Percentiles rank a stretch among this genome's conserved stretches.
Conservation (phyloP, 1,140 invertebrate species). For the Geopemphigus sp. region DNA sequence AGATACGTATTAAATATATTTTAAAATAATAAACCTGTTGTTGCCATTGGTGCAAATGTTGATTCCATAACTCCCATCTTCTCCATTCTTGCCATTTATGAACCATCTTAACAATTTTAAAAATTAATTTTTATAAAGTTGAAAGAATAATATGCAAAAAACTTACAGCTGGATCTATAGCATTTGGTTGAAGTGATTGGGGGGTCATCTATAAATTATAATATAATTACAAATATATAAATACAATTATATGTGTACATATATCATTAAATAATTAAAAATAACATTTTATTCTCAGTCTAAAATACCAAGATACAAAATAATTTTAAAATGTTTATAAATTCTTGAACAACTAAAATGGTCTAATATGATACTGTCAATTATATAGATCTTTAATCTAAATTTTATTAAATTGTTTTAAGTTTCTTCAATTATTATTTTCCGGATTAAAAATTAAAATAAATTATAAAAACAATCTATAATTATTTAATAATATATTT, state of each 20-base stretch:
- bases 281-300: neutral
- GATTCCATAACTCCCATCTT: conserved; percentile 80
- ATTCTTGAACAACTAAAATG: neutral
- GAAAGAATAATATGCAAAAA: neutral
- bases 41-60: conserved; percentile 81
- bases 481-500: no score
- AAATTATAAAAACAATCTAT: no score
- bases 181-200: conserved; percentile 20
- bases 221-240: no score
- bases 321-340: neutral
- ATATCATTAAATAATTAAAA: neutral
- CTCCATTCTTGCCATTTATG: conserved; percentile 75
- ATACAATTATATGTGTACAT: neutral
- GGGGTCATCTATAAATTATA: conserved; percentile 18
- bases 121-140: neutral
- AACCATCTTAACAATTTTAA: conserved; percentile 31
- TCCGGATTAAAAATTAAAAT: no score
- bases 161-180: conserved; percentile 41
- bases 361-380: neutral
- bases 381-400: neutral
- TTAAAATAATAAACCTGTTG: conserved; percentile 57
- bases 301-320: neutral
- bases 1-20: no score
- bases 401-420: neutral
- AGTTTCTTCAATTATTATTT: neutral